phyloP scores from a whole-genome alignment of 2,888 invertebrate species.

The Frankliniella fusca region DNA sequence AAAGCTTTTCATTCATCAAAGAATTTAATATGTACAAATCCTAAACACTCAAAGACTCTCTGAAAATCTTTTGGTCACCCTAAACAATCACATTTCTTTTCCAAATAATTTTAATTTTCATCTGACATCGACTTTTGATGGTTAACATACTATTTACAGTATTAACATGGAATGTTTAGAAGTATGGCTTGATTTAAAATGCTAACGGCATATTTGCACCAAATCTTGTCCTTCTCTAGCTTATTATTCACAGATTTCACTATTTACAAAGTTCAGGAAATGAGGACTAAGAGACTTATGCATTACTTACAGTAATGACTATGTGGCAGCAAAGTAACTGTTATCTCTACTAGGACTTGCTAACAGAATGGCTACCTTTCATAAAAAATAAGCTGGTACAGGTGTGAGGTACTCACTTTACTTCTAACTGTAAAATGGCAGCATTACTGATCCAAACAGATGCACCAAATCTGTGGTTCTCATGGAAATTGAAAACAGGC shows the following conservation, averaged over 20 bases:
- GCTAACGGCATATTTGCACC: background rate
- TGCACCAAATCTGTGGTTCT: background rate
- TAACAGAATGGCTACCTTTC: background rate
- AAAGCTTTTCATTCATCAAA: background rate
- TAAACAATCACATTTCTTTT: background rate
- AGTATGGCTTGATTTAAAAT: background rate
- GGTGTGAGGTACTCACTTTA: background rate
- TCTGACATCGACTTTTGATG: background rate
- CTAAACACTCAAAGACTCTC: background rate
- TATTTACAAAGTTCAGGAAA: background rate
- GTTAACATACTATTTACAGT: background rate
- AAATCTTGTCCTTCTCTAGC: background rate
- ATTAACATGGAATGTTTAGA: constrained; percentile 1
- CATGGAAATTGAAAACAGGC: background rate
- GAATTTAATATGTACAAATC: background rate
- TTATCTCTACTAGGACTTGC: background rate
- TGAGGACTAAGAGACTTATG: background rate
- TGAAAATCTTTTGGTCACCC: background rate
- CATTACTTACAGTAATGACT: constrained; percentile 17
- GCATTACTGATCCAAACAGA: constrained; percentile 3
- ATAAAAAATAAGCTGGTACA: background rate
- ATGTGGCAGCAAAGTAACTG: background rate
- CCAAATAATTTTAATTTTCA: background rate
- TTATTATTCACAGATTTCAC: background rate
- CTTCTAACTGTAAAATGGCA: background rate